Base-by-base conservation (phyloP, 2,888 invertebrate species). In the Sarcophaga rosellei region DNA sequence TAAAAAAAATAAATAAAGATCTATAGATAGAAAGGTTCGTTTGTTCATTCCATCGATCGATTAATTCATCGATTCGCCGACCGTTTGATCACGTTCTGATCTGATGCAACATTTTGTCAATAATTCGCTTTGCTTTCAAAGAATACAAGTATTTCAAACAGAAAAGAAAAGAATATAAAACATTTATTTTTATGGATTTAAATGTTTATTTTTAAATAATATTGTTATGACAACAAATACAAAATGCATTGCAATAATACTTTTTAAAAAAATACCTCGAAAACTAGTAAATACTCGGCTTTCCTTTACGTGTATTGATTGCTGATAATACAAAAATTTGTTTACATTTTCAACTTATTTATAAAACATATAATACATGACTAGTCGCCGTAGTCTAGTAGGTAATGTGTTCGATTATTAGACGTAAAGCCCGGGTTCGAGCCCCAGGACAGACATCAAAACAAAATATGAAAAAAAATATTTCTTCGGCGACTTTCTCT, bases 21-120 rank as follows among this genome's bases (percentile, higher is more conserved):
- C 65, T 76, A 66, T 57, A 65, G 17, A 66, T 66, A 66, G 63
- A 76, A 76, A 66, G 57, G 61, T 25, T 76, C 57, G 25, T 15
- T 66, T 20, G 76, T 53, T 20, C 44, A 59, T 35, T 61, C 47
- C 20, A 62, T 45, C 25, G 73, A 70, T 74, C 63, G 59, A 35
- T 35, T 35, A 35, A 35, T 35, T 35, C 35, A 35, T 6, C 35
- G 35, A 45, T 68, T 61, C 59, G 72, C 65, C 47, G 80, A 21
- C 68, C 76, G 76, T 35, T 70, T 78, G 85, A 82, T 85, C 85
- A 85, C 85, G 85, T 79, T 79, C 78, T 72, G 78, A 85, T 82
- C 85, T 70, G 82, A 82, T 85, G 81, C 72, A 66, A 61, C 65
- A 57, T 63, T 72, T 66, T 2, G 35, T 35, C 35, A 35, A 25